Conservation (phyloP, 1,140 invertebrate genomes). For the Drosophila ercepeae region DNA sequence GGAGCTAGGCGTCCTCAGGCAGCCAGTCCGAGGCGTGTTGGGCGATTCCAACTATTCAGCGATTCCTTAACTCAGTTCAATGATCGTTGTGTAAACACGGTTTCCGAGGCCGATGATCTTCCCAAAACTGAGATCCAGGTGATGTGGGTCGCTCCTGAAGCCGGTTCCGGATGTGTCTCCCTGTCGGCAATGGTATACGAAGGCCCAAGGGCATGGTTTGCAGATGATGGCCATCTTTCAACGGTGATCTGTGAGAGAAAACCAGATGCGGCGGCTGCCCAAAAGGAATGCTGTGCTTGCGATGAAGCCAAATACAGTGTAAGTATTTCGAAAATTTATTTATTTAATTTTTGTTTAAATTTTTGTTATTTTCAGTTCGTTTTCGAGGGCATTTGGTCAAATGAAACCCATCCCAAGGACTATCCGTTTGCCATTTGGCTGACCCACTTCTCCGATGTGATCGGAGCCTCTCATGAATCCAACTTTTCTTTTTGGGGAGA, state of each 20-base stretch:
- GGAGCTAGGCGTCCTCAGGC: constrained; percentile 84
- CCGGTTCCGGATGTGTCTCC: constrained; percentile 92
- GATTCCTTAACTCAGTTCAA: constrained; percentile 92
- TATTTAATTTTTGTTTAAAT: neutral
- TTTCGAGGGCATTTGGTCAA: constrained; percentile 98
- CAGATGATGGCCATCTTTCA: constrained; percentile 93
- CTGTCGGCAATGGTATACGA: constrained; percentile 95
- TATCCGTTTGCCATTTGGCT: constrained; percentile 95
- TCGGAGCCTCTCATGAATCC: constrained; percentile 96
- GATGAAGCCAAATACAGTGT: constrained; percentile 96
- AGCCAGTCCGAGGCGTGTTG: constrained; percentile 85
- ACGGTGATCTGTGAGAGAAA: constrained; percentile 91
- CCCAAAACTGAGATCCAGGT: constrained; percentile 95
- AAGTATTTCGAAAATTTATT: constrained; percentile 58
- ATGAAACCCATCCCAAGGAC: constrained; percentile 97
- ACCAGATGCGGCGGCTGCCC: constrained; percentile 84
- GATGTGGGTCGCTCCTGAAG: constrained; percentile 94
- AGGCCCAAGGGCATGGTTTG: constrained; percentile 92
- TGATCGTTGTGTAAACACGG: constrained; percentile 93
- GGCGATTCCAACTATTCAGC: constrained; percentile 92
- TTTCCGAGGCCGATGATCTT: constrained; percentile 90
- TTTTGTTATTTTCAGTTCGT: constrained; percentile 86
- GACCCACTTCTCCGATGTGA: constrained; percentile 98
- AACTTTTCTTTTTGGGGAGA: constrained; percentile 98
- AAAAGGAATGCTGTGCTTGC: constrained; percentile 92